Conservation (phyloP, 2,113 vertebrate genomes). For the Microcebus griseorufus region DNA sequence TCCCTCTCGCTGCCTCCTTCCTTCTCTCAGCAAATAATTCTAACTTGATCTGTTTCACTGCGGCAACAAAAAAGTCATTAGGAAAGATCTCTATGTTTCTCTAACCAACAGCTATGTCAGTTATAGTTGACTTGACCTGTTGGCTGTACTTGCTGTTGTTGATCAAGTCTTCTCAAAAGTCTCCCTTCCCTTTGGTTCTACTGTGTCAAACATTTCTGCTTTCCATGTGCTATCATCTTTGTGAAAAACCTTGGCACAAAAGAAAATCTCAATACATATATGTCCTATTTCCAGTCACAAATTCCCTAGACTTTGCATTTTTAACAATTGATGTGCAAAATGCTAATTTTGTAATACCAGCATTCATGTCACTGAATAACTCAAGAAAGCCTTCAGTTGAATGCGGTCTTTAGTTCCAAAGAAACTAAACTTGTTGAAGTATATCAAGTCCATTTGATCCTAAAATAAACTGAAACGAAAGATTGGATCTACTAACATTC, state of each 20-base stretch:
- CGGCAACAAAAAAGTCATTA: not conserved
- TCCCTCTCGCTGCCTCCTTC: too few species aligned
- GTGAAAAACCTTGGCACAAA: not conserved
- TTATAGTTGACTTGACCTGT: not conserved
- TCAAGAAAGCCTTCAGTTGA: not conserved
- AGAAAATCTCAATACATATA: not conserved
- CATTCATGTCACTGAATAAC: not conserved
- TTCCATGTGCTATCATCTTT: not conserved
- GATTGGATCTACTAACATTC: not conserved
- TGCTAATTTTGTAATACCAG: not conserved
- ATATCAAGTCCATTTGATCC: not conserved
- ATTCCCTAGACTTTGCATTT: not conserved
- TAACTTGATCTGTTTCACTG: not conserved
- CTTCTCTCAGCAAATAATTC: not conserved
- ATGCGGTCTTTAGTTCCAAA: not conserved
- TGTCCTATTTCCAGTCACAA: not conserved
- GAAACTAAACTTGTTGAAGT: slow-evolving; percentile 20
- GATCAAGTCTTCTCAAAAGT: not conserved
- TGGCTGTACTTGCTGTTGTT: not conserved
- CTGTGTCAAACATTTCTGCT: not conserved
- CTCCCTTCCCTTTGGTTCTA: not conserved
- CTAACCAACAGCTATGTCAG: not conserved
- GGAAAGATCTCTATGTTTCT: not conserved
- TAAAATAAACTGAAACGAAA: slow-evolving; percentile 30
- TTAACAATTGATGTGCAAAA: not conserved